These are phyloP conservation scores for Asarcornis scutulata DNA, from an alignment of 2,113 vertebrate genomes.

Conservation along the genomic window DNA sequence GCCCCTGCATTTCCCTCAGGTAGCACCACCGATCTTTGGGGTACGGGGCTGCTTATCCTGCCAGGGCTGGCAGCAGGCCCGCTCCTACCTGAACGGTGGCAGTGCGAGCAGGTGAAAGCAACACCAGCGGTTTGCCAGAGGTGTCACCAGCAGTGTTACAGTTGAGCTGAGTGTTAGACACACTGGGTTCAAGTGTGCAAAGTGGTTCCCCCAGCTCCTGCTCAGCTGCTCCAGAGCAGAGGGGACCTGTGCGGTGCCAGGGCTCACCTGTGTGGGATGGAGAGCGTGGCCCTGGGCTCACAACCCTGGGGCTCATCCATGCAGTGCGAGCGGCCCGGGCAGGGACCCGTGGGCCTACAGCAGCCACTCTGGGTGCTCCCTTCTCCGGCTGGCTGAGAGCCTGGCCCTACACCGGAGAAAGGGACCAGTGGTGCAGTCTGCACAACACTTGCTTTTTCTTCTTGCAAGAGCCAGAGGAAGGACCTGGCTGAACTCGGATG, in stretches of 20 bases:
- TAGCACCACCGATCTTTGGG: background rate
- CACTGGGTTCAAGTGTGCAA: fast-evolving
- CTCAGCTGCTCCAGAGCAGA: background rate
- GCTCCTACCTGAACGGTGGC: background rate
- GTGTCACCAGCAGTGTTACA: fast-evolving
- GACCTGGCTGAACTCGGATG: background rate
- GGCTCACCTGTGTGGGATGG: no score
- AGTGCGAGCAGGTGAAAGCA: fast-evolving
- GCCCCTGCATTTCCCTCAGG: fast-evolving
- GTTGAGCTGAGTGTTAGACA: background rate
- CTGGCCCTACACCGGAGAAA: fast-evolving
- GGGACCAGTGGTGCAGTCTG: fast-evolving
- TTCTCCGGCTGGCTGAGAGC: fast-evolving
- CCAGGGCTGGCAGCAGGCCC: fast-evolving
- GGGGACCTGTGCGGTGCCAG: fast-evolving
- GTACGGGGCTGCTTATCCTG: background rate
- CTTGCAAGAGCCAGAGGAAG: background rate
- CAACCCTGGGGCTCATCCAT: no score
- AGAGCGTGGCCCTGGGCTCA: background rate
- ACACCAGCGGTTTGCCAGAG: fast-evolving
- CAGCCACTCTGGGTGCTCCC: background rate
- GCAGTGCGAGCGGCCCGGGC: fast-evolving
- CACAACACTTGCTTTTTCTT: background rate
- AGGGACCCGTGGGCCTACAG: no score
- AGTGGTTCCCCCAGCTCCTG: fast-evolving